phyloP scores from a whole-genome alignment of 2,113 vertebrate species.

The Paedocypris sp. region DNA sequence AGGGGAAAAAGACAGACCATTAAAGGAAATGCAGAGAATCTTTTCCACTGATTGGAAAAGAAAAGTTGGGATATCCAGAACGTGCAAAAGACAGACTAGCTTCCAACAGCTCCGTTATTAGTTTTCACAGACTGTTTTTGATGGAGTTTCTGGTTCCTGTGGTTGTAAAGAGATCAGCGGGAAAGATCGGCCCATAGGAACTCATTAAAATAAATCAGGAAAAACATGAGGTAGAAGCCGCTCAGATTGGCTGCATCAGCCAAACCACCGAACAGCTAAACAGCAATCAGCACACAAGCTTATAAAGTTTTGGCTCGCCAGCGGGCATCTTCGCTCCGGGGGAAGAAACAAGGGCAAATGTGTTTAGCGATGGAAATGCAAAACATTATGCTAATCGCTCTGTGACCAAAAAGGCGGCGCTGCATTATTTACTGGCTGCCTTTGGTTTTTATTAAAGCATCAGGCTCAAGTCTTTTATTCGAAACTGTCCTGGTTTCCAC shows the following conservation, averaged over 20 bases:
- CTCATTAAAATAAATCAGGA: conserved; percentile 56
- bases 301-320: background rate
- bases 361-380: conserved; percentile 13
- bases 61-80: background rate
- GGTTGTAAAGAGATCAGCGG: conserved; percentile 44
- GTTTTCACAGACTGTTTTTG: conserved; percentile 38
- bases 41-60: background rate
- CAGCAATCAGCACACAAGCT: conserved; percentile 7
- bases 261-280: conserved; percentile 26
- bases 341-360: background rate
- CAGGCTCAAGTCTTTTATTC: no score
- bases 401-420: background rate
- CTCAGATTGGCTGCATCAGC: conserved; percentile 25
- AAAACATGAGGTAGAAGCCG: conserved; percentile 32
- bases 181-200: conserved; percentile 45
- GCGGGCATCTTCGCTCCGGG: background rate
- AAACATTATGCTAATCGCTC: conserved; percentile 3
- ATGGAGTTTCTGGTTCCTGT: conserved; percentile 32
- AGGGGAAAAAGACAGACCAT: conserved; percentile 1
- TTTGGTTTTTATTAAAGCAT: background rate
- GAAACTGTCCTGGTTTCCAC: no score
- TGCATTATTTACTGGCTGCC: background rate
- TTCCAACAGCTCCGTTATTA: conserved; percentile 31
- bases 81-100: background rate
- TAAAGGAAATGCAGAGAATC: background rate